Evolutionary conservation across 2,888 invertebrate species (phyloP).

Genomic region (Eupeodes luniger): DNA sequence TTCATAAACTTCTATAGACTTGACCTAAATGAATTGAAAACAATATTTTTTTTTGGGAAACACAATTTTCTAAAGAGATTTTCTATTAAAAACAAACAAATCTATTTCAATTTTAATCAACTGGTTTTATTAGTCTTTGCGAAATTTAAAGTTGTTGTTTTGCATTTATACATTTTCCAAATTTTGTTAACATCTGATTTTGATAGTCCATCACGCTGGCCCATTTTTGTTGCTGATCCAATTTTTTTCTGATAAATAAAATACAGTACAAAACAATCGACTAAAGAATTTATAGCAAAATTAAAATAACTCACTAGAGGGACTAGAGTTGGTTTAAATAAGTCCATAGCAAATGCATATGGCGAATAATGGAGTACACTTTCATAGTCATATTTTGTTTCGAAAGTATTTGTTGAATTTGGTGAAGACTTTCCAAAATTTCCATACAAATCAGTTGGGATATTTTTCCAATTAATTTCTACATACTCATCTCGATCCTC

Average conservation of each 20-base stretch:
- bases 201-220: constrained; percentile 89
- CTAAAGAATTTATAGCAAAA: background rate
- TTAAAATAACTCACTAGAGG: constrained; percentile 30
- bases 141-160: constrained; percentile 41
- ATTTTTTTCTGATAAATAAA: constrained; percentile 34
- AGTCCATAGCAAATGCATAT: constrained; percentile 48
- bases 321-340: constrained; percentile 45
- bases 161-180: constrained; percentile 89
- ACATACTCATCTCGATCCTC: constrained; percentile 89
- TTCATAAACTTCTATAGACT: no score
- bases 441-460: constrained; percentile 85
- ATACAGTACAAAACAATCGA: background rate
- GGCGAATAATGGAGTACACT: constrained; percentile 67
- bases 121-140: background rate
- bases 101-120: no score
- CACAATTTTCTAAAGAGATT: no score
- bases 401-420: constrained; percentile 79
- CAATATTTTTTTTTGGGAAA: no score
- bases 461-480: constrained; percentile 69
- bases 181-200: constrained; percentile 88
- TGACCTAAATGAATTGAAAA: no score
- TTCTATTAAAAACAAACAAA: no score
- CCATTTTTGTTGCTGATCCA: constrained; percentile 84
- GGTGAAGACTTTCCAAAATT: constrained; percentile 88
- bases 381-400: constrained; percentile 58